Evolutionary conservation across 1,140 invertebrate genomes (phyloP), one percentile per base, ranked within the genome.

Genomic region (Leptonema lineaticorne): DNA sequence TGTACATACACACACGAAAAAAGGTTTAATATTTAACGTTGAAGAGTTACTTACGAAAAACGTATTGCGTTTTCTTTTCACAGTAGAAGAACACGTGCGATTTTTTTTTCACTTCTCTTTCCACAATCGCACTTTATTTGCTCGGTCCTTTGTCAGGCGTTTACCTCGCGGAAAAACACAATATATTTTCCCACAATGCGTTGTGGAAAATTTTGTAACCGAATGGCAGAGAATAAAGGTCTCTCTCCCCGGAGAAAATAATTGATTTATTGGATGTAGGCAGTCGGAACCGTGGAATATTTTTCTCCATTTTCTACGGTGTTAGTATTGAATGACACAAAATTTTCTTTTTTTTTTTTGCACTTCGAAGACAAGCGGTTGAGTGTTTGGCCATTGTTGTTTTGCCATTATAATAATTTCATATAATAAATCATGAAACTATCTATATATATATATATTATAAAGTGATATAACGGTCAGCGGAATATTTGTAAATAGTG

Each of bases 101-200:
- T 41, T 41, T 14, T 41, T n/a, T n/a, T n/a, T n/a, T n/a, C n/a
- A n/a, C n/a, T n/a, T n/a, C n/a, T n/a, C n/a, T n/a, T n/a, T n/a
- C n/a, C n/a, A n/a, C n/a, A n/a, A n/a, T n/a, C n/a, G n/a, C n/a
- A n/a, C n/a, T n/a, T 41, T 41, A 41, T 41, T 41, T 41, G 11
- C 16, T 14, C 37, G 37, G 16, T 41, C 16, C 37, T 41, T 41
- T 41, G 37, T 41, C 9, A 16, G 37, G 16, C 37, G 37, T 41
- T 24, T 48, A 24, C 46, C 2, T 48, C 6, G 46, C n/a, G 46
- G 46, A 11, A 26, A 53, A 53, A 53, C 22, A 53, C 50, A 24
- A 53, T 53, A 53, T 53, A 53, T 53, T 53, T 53, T 53, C 50
- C 27, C 50, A 26, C 50, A 53, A 53, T 53, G 50, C 50, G 50